Percentiles rank a stretch among this genome's conserved stretches.
These are phyloP conservation scores for Misgurnus anguillicaudatus DNA, from an alignment of 2,113 vertebrate genomes.

Conservation along the genomic window DNA sequence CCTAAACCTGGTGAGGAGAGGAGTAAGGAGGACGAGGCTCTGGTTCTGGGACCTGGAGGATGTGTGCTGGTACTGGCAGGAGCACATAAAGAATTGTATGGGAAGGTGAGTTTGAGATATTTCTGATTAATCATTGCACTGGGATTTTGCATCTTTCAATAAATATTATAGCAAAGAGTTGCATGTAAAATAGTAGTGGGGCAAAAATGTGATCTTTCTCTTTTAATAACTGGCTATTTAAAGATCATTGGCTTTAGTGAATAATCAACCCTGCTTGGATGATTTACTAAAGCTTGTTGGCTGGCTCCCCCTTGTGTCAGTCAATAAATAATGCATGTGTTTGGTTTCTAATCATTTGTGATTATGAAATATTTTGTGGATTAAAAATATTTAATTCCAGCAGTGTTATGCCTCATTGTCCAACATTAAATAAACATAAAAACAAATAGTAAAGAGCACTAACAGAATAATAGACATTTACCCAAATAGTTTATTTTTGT, in stretches of 20 bases:
- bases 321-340: neutral
- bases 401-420: too few relatives aligned
- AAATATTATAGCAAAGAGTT: too few relatives aligned
- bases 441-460: too few relatives aligned
- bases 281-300: neutral
- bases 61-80: slow-evolving; percentile 78
- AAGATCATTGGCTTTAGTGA: neutral
- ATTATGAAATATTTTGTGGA: too few relatives aligned
- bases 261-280: neutral
- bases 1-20: slow-evolving; percentile 77
- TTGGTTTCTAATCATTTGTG: neutral
- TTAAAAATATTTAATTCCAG: too few relatives aligned
- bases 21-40: slow-evolving; percentile 70
- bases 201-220: neutral
- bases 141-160: neutral
- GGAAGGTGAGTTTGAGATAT: slow-evolving; percentile 74
- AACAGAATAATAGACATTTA: neutral
- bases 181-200: too few relatives aligned
- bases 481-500: neutral
- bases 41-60: slow-evolving; percentile 78
- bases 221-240: neutral
- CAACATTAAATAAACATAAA: too few relatives aligned
- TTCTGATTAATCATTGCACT: neutral
- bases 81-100: slow-evolving; percentile 84
- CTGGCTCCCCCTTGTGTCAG: slow-evolving; percentile 9